A percentile compares a stretch with the other conserved stretches of the same genome.
Evolutionary conservation across 1,140 invertebrate species (phyloP).

Genomic region (Vollenhovia emeryi): DNA sequence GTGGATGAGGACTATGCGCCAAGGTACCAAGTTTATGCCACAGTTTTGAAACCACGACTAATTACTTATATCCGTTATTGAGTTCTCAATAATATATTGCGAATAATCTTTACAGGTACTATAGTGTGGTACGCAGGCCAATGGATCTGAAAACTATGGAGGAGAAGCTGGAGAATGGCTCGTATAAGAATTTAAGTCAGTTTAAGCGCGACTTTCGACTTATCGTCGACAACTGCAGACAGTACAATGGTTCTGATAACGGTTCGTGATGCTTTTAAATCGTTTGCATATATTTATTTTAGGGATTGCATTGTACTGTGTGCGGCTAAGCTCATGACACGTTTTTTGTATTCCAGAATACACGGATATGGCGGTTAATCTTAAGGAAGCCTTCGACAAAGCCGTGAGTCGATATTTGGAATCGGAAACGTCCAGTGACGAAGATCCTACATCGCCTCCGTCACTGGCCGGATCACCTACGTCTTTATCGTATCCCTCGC

Average conservation of each 20-base stretch:
- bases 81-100: constrained; percentile 18
- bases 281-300: background rate
- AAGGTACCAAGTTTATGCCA: constrained; percentile 89
- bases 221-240: constrained; percentile 95
- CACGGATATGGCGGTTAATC: constrained; percentile 94
- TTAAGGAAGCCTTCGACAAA: constrained; percentile 92
- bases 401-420: constrained; percentile 93
- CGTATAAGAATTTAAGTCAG: constrained; percentile 92
- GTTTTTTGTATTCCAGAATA: constrained; percentile 89
- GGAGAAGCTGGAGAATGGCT: constrained; percentile 92
- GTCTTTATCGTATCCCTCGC: constrained; percentile 74
- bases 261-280: constrained; percentile 85
- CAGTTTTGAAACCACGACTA: background rate
- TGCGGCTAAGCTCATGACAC: background rate
- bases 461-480: constrained; percentile 62
- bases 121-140: constrained; percentile 87
- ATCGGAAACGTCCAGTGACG: constrained; percentile 91
- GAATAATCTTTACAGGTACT: constrained; percentile 81
- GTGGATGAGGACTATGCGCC: constrained; percentile 97
- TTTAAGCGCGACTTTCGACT: constrained; percentile 95
- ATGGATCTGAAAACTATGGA: constrained; percentile 96
- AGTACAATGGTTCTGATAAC: constrained; percentile 96
- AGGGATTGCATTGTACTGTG: constrained; percentile 34
- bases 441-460: constrained; percentile 74
- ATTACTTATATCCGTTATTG: background rate